These are phyloP conservation scores for Hapalemur alaotrensis DNA, from an alignment of 2,797 vertebrate genomes.

Conservation along the genomic window DNA sequence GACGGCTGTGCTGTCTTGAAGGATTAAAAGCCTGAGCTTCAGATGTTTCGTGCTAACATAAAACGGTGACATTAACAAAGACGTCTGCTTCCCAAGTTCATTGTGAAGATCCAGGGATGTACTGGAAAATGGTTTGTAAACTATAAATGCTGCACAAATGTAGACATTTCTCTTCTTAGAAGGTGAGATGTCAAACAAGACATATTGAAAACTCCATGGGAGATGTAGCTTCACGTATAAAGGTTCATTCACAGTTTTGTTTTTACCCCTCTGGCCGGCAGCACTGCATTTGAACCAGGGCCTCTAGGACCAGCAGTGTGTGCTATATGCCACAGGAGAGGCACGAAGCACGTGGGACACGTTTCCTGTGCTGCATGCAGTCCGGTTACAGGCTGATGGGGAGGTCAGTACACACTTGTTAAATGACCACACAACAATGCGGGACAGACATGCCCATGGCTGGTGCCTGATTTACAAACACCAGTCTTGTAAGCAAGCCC, in stretches of 20 bases:
- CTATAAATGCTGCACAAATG: background rate
- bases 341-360: too few species aligned
- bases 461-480: background rate
- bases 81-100: background rate
- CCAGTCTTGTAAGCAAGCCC: background rate
- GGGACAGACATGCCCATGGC: background rate
- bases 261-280: background rate
- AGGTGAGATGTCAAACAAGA: background rate
- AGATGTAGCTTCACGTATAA: background rate
- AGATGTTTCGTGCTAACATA: background rate
- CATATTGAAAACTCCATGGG: background rate
- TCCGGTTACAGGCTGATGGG: background rate
- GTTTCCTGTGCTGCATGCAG: rapidly evolving
- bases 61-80: background rate
- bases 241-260: background rate
- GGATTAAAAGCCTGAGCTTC: background rate
- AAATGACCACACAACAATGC: background rate
- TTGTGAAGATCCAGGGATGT: background rate
- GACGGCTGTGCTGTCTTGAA: background rate
- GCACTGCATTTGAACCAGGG: background rate
- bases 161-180: background rate
- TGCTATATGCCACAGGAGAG: too few species aligned
- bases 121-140: background rate
- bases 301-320: too few species aligned
- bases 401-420: background rate